Base-by-base conservation (phyloP, 1,140 invertebrate genomes). In the Drosophila littoralis region DNA sequence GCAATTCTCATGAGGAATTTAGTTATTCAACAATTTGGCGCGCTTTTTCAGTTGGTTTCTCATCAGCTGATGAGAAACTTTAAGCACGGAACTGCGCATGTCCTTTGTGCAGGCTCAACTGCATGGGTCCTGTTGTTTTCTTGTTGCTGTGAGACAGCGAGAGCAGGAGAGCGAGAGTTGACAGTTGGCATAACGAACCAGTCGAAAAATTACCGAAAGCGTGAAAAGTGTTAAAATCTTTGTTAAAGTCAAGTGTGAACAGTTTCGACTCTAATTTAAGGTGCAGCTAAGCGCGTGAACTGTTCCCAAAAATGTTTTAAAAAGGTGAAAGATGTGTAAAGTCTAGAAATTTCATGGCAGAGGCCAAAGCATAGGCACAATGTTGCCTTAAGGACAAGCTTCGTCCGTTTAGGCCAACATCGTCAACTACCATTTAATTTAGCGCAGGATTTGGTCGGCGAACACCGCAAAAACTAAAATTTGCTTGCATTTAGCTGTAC, bases 131-230 rank as follows among this genome's bases (percentile, higher is more conserved):
- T 33, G 50, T 61, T 61, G 59, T 35, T 35, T 36, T 36, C 42
- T 17, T 13, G 40, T 42, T 42, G 40, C 17, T 12, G 50, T n/a
- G 6, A 43, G 7, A 45, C 0, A 10, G 7, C 33, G 22, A 67
- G 48, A 58, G 28, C 17, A 22, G 46, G 28, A 13, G 63, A 13
- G 42, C 9, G 32, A 38, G 22, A 45, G 32, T n/a, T 75, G 73
- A 75, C 67, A 75, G 73, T 75, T 75, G 73, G 60, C 73, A 45
- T 46, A 58, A 75, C 38, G 40, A 75, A 59, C 32, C 45, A 63
- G 72, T 58, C 67, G 50, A 70, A 63, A 51, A 48, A 32, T 22
- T 28, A 46, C 57, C n/a, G 17, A 71, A 64, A 71, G 7, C 15
- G 59, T 36, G 33, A 33, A 33, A 57, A 75, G 12, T 71, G 15